A percentile compares a stretch with the other conserved stretches of the same genome.
Evolutionary conservation across 2,888 invertebrate genomes (phyloP).

Genomic region (Leucophenga maculata): DNA sequence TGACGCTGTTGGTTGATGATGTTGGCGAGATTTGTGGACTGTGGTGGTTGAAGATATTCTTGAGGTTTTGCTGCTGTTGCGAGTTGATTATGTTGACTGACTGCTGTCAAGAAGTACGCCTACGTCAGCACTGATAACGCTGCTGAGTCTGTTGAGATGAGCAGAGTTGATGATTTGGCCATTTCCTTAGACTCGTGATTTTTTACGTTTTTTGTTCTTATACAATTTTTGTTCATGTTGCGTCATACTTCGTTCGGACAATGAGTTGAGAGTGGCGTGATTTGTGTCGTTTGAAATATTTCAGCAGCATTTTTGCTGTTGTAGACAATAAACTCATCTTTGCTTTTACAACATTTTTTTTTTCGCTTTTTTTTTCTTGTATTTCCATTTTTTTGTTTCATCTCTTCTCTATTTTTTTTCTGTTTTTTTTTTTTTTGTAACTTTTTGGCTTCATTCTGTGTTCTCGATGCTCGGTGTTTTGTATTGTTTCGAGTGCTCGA

Average conservation of each 20-base stretch:
- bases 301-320: too few relatives aligned
- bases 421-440: neutral
- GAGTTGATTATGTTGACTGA: too few relatives aligned
- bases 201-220: too few relatives aligned
- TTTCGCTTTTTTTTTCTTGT: conserved; percentile 8
- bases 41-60: neutral
- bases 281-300: too few relatives aligned
- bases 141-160: neutral
- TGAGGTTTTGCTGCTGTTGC: neutral
- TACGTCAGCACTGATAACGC: neutral
- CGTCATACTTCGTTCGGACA: too few relatives aligned
- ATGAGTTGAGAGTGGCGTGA: too few relatives aligned
- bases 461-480: too few relatives aligned
- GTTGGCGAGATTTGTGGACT: neutral
- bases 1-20: neutral
- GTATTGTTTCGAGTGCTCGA: neutral
- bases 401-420: neutral
- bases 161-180: neutral
- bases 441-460: too few relatives aligned
- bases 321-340: neutral
- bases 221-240: neutral
- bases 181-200: too few relatives aligned
- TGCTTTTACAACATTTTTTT: neutral
- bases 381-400: too few relatives aligned
- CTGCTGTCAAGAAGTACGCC: neutral